Conservation (phyloP, 2,888 invertebrate genomes). For the Polydesmus complanatus region DNA sequence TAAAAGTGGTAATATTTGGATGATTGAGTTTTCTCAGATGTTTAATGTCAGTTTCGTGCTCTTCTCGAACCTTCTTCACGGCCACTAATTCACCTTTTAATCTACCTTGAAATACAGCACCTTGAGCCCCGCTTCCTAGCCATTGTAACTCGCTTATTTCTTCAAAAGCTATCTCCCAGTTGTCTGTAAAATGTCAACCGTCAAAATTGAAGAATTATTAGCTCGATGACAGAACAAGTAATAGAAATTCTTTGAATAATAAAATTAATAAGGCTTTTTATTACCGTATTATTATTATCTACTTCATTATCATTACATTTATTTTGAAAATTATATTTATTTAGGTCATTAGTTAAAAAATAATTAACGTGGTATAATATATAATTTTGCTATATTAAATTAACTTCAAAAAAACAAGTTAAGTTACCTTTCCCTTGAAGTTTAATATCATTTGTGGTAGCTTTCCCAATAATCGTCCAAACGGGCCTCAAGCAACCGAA, state of each 20-base stretch:
- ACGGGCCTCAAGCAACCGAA: conserved; percentile 79
- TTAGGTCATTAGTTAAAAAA: no score
- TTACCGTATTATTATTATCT: background rate
- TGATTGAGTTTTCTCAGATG: conserved; percentile 40
- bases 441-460: conserved; percentile 32
- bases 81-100: conserved; percentile 65
- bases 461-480: conserved; percentile 70
- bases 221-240: background rate
- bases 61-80: conserved; percentile 87
- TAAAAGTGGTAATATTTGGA: conserved; percentile 30
- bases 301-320: no score
- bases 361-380: no score
- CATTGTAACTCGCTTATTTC: conserved; percentile 73
- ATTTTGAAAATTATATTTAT: no score
- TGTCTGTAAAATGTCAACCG: conserved; percentile 48
- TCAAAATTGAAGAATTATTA: conserved; percentile 6
- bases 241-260: background rate
- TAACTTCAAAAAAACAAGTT: no score
- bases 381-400: no score
- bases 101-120: conserved; percentile 81
- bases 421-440: conserved; percentile 25
- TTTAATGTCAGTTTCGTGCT: conserved; percentile 60
- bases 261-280: background rate
- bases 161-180: conserved; percentile 93
- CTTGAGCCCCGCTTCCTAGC: conserved; percentile 91